phyloP scores from a whole-genome alignment of 2,888 invertebrate genomes.

The Sycophila texana region DNA sequence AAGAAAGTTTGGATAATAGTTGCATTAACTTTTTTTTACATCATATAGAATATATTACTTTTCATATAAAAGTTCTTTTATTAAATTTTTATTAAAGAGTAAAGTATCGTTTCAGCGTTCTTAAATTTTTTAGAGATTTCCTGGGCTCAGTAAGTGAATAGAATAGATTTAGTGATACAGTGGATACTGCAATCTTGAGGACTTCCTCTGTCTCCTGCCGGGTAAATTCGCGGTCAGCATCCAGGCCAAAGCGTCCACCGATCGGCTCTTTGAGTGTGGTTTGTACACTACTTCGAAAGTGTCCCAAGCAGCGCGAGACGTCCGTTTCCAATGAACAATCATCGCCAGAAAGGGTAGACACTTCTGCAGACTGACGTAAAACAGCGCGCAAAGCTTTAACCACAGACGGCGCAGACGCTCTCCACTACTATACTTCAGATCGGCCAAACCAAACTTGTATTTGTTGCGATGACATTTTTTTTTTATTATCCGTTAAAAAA shows the following conservation, averaged over 20 bases:
- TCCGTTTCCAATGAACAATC: slow-evolving; percentile 46
- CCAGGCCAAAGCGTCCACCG: not conserved
- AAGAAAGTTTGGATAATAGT: too few relatives aligned
- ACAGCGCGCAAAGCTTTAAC: not conserved
- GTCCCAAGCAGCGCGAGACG: slow-evolving; percentile 38
- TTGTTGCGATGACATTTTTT: not conserved
- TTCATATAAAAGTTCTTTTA: too few relatives aligned
- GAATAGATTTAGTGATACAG: slow-evolving; percentile 1
- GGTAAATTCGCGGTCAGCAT: not conserved
- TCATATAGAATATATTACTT: too few relatives aligned
- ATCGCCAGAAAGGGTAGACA: slow-evolving; percentile 1
- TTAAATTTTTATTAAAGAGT: too few relatives aligned
- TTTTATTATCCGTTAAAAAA: not conserved
- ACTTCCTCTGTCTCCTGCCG: slow-evolving; percentile 12
- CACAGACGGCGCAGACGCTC: not conserved
- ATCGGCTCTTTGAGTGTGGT: slow-evolving; percentile 30
- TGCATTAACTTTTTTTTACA: too few relatives aligned
- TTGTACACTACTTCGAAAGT: slow-evolving; percentile 40
- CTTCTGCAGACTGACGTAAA: slow-evolving; percentile 8
- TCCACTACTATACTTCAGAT: not conserved
- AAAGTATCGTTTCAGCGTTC: too few relatives aligned
- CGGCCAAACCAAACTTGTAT: not conserved
- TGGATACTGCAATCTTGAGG: slow-evolving; percentile 19
- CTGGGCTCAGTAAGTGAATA: not conserved
- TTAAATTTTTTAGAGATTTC: too few relatives aligned